Base-by-base conservation (phyloP, 2,797 vertebrate genomes). In the Synanceia verrucosa region DNA sequence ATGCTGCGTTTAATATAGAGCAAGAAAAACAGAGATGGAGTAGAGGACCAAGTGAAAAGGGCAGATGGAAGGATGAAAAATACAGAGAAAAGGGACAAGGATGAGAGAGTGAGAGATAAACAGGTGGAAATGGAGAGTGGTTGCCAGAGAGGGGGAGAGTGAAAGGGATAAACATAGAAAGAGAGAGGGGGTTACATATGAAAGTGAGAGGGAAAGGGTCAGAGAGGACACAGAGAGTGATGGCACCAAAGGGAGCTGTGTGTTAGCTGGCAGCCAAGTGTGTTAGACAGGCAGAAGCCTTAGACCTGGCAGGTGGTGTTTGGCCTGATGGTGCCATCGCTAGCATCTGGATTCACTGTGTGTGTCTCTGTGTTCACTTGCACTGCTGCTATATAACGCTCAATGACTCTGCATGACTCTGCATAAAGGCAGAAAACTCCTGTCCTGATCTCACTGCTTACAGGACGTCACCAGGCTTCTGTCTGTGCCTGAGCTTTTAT, bases 241-340 rank as follows among this genome's bases (percentile, higher is more conserved):
- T 84, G 71, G 84, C 66, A 73, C 61, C 46, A 53, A 56, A 73
- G 80, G 75, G 85, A 78, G 67, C 46, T 50, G 19, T 43, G 70
- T 77, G 71, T 71, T 79, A 37, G 85, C 78, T 74, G 67, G 66
- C 61, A 82, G 70, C 80, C 84, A 88, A 84, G 86, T 90, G 87
- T 85, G 71, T 63, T 62, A 81, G 66, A 86, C 88, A 89, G 88
- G 86, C 43, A 64, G 75, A 76, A 72, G 56, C 57, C 77, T 71
- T 68, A 76, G 79, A 84, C 56, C 61, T 81, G 83, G 66, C 86
- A 89, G 83, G 84, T 88, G 85, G 77, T 55, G 64, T 82, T 81
- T 76, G 69, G 71, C 44, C 73, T 79, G 75, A 86, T 81, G 65
- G 58, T 87, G 73, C 46, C 65, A 68, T 86, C 71, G 58, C 56